Conservation (phyloP, 1,140 invertebrate genomes). For the Piezodorus guildinii region DNA sequence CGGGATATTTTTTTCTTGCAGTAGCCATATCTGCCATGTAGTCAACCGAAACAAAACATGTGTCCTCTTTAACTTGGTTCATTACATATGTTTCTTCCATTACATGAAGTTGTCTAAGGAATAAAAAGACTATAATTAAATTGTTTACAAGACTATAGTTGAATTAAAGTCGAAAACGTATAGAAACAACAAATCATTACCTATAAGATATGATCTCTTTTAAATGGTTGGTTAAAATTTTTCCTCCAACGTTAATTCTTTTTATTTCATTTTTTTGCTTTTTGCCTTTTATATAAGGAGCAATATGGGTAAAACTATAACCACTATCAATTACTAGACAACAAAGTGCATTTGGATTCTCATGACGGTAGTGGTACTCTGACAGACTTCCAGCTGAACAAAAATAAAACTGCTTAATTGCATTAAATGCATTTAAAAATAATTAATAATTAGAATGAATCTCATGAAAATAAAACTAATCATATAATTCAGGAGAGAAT, state of each 20-base stretch:
- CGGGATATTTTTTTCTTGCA: slow-evolving; percentile 46
- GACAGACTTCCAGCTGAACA: slow-evolving; percentile 40
- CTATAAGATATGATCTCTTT: slow-evolving; percentile 94
- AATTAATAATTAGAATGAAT: too few species aligned
- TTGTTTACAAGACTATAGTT: too few species aligned
- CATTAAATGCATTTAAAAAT: too few species aligned
- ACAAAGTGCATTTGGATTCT: slow-evolving; percentile 45
- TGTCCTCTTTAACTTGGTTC: slow-evolving; percentile 97
- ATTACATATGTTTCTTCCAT: slow-evolving; percentile 99
- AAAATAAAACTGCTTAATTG: slow-evolving; percentile 12
- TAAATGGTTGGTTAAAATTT: slow-evolving; percentile 93
- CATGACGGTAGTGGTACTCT: slow-evolving; percentile 42
- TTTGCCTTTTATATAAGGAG: slow-evolving; percentile 86
- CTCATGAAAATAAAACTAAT: too few species aligned
- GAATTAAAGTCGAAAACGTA: too few species aligned
- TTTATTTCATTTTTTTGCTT: slow-evolving; percentile 64
- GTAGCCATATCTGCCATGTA: slow-evolving; percentile 75
- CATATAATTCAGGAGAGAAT: too few species aligned
- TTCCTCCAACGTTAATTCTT: slow-evolving; percentile 92
- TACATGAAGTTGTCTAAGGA: slow-evolving; percentile 77
- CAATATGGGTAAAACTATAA: slow-evolving; percentile 90
- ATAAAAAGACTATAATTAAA: background rate
- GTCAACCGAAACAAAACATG: slow-evolving; percentile 84
- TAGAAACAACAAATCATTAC: slow-evolving; percentile 25
- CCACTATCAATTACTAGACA: slow-evolving; percentile 86